These are phyloP conservation scores for Phanerotoma sp. DNA, from an alignment of 2,888 invertebrate species.

Conservation along the genomic window DNA sequence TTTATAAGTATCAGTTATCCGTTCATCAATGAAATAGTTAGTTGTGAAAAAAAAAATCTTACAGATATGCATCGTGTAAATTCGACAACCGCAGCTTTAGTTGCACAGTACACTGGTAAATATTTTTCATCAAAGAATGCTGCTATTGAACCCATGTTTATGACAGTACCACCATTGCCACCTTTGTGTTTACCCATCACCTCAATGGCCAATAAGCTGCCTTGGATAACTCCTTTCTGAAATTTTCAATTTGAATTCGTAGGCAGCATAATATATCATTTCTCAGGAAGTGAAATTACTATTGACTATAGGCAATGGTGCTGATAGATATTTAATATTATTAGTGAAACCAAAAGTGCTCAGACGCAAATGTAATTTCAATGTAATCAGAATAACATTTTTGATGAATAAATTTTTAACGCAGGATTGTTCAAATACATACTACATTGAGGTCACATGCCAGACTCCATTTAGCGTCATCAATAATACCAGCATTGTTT, in stretches of 20 bases:
- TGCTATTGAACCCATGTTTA: slow-evolving; percentile 65
- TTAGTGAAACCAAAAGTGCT: too few relatives aligned
- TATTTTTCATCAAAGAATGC: slow-evolving; percentile 56
- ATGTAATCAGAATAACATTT: too few relatives aligned
- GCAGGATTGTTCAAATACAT: too few relatives aligned
- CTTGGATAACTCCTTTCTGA: background rate
- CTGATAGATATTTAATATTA: too few relatives aligned
- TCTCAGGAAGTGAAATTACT: too few relatives aligned
- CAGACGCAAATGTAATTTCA: too few relatives aligned
- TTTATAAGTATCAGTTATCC: background rate
- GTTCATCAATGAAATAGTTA: background rate
- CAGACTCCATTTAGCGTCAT: slow-evolving; percentile 43
- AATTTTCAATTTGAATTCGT: too few relatives aligned
- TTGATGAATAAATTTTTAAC: too few relatives aligned
- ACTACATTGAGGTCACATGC: slow-evolving; percentile 53
- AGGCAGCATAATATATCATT: too few relatives aligned
- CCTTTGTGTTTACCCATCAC: slow-evolving; percentile 53
- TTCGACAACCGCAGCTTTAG: slow-evolving; percentile 38
- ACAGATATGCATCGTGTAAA: slow-evolving; percentile 38
- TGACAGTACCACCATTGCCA: slow-evolving; percentile 58
- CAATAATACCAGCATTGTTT: slow-evolving; percentile 49
- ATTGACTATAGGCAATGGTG: too few relatives aligned
- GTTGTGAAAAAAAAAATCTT: slow-evolving; percentile 1
- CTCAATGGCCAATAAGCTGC: slow-evolving; percentile 19
- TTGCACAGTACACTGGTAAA: slow-evolving; percentile 39